Evolutionary conservation across 92 coral and sea anemone genomes (phyloP).

Genomic region (Umimayanthus kanabou): DNA sequence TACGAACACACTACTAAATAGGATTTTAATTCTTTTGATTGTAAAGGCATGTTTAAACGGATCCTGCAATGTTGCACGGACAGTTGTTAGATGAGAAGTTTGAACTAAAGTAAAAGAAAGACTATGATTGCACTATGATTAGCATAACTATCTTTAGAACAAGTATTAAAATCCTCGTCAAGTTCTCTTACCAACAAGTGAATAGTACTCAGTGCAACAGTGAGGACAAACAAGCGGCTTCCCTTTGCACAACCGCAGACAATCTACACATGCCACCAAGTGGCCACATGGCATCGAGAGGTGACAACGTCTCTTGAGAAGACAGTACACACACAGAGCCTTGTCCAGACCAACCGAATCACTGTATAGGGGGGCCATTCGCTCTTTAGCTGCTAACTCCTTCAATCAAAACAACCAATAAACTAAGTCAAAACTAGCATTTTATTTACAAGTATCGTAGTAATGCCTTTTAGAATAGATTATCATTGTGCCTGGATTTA

Average conservation of each 20-base stretch:
- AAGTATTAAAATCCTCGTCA: too few species aligned
- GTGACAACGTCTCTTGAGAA: background rate
- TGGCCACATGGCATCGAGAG: conserved; percentile 19
- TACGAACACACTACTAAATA: too few species aligned
- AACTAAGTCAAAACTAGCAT: background rate
- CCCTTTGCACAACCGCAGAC: conserved; percentile 10
- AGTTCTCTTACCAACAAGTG: conserved; percentile 12
- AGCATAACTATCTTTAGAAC: too few species aligned
- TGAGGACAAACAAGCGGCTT: conserved; percentile 28
- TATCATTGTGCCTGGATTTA: background rate
- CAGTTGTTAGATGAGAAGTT: too few species aligned
- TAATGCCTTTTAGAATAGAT: background rate
- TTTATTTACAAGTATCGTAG: background rate
- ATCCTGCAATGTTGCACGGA: too few species aligned
- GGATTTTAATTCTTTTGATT: too few species aligned
- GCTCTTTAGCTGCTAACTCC: conserved; percentile 9
- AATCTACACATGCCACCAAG: conserved; percentile 16
- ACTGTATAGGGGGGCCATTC: background rate
- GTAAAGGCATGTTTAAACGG: too few species aligned
- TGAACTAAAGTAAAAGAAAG: too few species aligned
- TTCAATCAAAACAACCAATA: background rate
- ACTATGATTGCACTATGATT: too few species aligned
- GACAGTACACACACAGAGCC: conserved; percentile 33
- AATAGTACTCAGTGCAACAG: conserved; percentile 17
- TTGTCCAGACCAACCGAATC: background rate